Base-by-base conservation (phyloP, 2,113 vertebrate species). In the Leiothrix lutea region DNA sequence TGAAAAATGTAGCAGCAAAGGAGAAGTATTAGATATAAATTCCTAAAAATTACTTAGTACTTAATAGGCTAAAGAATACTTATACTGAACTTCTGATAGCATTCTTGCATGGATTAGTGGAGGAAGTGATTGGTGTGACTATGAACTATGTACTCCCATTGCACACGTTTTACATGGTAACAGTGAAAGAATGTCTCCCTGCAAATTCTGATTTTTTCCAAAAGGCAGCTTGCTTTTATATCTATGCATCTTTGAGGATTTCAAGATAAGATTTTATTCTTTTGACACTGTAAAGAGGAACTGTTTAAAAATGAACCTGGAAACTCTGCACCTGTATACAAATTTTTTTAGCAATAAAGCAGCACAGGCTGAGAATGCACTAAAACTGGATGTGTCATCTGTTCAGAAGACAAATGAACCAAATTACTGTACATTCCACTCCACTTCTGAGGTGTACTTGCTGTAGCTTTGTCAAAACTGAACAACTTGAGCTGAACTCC, bases 331-430 rank as follows among this genome's bases (percentile, higher is more conserved):
- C 97, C 98, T 98, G 88, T 98, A 96, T 97, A 96, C 90, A 94
- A 95, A 86, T 97, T 96, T 97, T 97, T 96, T 97, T 98, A 97
- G 98, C 98, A 98, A 98, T 98, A 98, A 98, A 98, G 97, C 95
- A 98, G 96, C 98, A 98, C 98, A 98, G 90, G 96, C 98, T 97
- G 97, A 98, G 97, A 98, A 98, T 98, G 97, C 97, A 98, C 96
- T 97, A 80, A 94, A 95, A 88, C 67, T 96, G 79, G 85, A 29
- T 69, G 92, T 95, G 92, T 96, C 83, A 6, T 96, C 90, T 97
- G 62, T 97, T 97, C 88, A n/a, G 73, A 66, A 92, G 40, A 36
- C 2, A 29, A 86, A 54, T 54, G 31, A 71, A 38, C 17, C 28
- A 44, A 22, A 19, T 28, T 31, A 8, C 9, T 54, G 2, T 36